Conservation (phyloP, 2,113 vertebrate genomes). For the Garra rufa region DNA sequence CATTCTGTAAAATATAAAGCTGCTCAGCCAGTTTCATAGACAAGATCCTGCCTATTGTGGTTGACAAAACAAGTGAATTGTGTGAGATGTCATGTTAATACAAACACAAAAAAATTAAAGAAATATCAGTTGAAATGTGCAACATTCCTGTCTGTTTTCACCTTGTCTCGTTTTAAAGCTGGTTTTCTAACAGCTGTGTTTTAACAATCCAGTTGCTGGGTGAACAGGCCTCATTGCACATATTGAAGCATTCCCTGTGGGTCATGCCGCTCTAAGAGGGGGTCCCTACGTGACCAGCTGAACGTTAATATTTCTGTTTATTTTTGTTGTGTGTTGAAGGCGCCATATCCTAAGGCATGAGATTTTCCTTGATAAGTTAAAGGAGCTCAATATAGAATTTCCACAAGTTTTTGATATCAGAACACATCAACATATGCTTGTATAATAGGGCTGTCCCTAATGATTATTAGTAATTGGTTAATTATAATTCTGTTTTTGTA, state of each 20-base stretch:
- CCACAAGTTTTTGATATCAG: neutral
- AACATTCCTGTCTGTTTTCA: neutral
- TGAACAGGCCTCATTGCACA: neutral
- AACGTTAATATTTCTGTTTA: neutral
- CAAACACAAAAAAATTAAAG: neutral
- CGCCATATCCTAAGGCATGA: neutral
- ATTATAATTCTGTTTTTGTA: too few species aligned
- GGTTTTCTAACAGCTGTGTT: neutral
- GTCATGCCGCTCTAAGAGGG: neutral
- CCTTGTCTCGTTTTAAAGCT: neutral
- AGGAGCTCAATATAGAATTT: neutral
- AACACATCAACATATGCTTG: too few species aligned
- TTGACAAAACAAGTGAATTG: neutral
- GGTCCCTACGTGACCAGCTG: neutral
- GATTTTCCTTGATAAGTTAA: neutral
- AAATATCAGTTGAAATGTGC: neutral
- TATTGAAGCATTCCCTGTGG: neutral
- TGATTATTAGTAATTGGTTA: too few species aligned
- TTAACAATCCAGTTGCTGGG: slow-evolving; percentile 25
- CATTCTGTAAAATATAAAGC: neutral
- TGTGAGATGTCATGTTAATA: slow-evolving; percentile 7
- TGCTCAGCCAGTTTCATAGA: slow-evolving; percentile 6
- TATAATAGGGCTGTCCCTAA: too few species aligned
- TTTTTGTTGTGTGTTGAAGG: neutral
- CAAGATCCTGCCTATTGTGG: neutral